These are phyloP conservation scores for Melipona quadrifasciata DNA, from an alignment of 1,140 invertebrate species.

Conservation along the genomic window DNA sequence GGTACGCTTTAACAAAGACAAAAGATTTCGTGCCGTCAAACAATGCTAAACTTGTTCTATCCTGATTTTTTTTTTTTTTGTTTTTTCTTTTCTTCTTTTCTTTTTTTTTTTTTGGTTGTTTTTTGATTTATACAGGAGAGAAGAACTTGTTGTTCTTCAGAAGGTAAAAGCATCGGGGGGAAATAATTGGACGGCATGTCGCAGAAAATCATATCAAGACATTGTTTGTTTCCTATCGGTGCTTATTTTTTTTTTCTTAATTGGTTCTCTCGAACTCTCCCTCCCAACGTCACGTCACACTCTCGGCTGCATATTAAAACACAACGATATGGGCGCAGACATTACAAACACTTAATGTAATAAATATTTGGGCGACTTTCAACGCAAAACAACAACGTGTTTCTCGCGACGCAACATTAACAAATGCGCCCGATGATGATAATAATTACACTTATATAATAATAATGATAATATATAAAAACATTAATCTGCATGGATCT, in stretches of 20 bases:
- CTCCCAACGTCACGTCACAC: background rate
- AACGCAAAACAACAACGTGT: slow-evolving; percentile 8
- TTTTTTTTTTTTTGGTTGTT: no score
- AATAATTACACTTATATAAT: background rate
- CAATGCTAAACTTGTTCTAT: background rate
- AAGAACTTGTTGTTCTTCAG: slow-evolving; percentile 13
- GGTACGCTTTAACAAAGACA: background rate
- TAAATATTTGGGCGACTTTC: background rate
- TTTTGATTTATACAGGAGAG: background rate
- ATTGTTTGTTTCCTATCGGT: slow-evolving; percentile 32
- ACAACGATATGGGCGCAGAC: background rate
- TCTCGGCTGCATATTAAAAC: background rate
- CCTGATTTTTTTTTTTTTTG: slow-evolving; percentile 14
- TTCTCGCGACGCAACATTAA: slow-evolving; percentile 16
- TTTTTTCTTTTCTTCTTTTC: slow-evolving; percentile 6
- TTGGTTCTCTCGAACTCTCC: background rate
- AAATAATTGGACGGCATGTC: slow-evolving; percentile 59
- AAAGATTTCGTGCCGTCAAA: background rate
- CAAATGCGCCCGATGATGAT: background rate
- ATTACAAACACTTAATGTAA: slow-evolving; percentile 1
- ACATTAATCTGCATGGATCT: background rate
- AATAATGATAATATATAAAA: background rate
- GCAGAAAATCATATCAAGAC: slow-evolving; percentile 46
- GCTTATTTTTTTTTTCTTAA: background rate
- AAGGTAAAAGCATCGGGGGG: background rate